Base-by-base conservation (phyloP, 2,888 invertebrate species). In the Machimus atricapillus region DNA sequence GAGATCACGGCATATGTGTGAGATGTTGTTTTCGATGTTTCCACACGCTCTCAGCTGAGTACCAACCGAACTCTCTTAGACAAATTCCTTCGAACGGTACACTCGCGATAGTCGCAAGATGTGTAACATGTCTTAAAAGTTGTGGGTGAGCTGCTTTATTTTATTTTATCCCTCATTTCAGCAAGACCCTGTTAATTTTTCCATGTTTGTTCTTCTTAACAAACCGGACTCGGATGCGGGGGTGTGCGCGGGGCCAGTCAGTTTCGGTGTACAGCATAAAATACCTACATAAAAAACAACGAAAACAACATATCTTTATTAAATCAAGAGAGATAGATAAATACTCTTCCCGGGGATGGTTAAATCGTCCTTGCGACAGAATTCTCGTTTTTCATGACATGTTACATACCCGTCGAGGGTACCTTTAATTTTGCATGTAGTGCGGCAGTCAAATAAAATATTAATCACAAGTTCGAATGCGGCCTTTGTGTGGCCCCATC, bases 1-100 rank as follows among this genome's bases (percentile, higher is more conserved):
- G n/a, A 52, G 16, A 40, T 40, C 40, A 12, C 52, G 1, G n/a
- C 52, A 52, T 52, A 52, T n/a, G n/a, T 7, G n/a, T 46, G 27
- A 37, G 31, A 83, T 23, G 66, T 58, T 82, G 31, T 34, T 83
- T 83, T 83, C 82, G n/a, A 83, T 66, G 82, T 83, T 83, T 83
- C 23, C 19, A 12, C 8, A n/a, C 19, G 56, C n/a, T 83, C 19
- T 66, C 66, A 66, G 8, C 2, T 58, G 58, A 58, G 58, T 1
- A 58, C 8, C 23, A 58, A 1, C 58, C 23, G 2, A 27, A n/a
- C 1, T 66, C 27, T 66, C 66, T 66, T 52, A 52, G 16, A n/a
- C 12, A 66, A 9, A 66, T 66, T 66, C 23, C 66, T 66, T 66
- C 12, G 23, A 23, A 23, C 23, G 23, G 23, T 52, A 52, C 19